Percentiles rank a stretch among this genome's conserved stretches.
These are phyloP conservation scores for Drosophila tanythrix DNA, from an alignment of 2,888 invertebrate species.

Conservation along the genomic window DNA sequence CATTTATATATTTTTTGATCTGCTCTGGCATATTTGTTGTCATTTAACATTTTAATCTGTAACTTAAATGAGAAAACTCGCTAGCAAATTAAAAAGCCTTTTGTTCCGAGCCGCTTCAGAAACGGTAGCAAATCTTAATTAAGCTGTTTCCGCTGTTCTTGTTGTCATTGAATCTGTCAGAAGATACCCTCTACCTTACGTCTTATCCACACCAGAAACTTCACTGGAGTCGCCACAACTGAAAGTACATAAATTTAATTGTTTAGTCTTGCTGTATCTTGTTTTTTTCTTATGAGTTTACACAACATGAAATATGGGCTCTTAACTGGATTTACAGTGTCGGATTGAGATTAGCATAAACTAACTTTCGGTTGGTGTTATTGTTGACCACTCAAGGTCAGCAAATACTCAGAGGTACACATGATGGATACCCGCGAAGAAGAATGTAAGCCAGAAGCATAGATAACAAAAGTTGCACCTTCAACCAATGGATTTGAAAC, in stretches of 20 bases:
- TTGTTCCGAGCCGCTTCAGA: constrained; percentile 61
- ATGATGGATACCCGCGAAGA: constrained; percentile 5
- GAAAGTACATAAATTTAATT: constrained; percentile 50
- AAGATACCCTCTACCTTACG: constrained; percentile 37
- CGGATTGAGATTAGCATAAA: constrained; percentile 32
- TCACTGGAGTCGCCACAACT: constrained; percentile 82
- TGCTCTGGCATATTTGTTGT: constrained; percentile 46
- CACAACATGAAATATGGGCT: constrained; percentile 53
- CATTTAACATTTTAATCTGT: constrained; percentile 66
- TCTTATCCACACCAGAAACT: constrained; percentile 73
- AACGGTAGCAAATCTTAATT: constrained; percentile 69
- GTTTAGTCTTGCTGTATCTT: constrained; percentile 11
- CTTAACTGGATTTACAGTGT: constrained; percentile 36
- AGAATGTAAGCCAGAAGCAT: not conserved
- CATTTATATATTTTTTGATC: constrained; percentile 25
- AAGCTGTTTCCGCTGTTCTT: constrained; percentile 40
- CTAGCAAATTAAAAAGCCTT: constrained; percentile 61
- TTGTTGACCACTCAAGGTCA: constrained; percentile 27
- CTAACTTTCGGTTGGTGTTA: constrained; percentile 19
- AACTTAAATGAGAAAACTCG: constrained; percentile 62
- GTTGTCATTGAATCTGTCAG: constrained; percentile 30
- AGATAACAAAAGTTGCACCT: not conserved
- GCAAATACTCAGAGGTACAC: constrained; percentile 8
- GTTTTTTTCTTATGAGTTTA: constrained; percentile 45
- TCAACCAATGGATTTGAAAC: not conserved